Base-by-base conservation (phyloP, 1,140 invertebrate species). In the Battus philenor region DNA sequence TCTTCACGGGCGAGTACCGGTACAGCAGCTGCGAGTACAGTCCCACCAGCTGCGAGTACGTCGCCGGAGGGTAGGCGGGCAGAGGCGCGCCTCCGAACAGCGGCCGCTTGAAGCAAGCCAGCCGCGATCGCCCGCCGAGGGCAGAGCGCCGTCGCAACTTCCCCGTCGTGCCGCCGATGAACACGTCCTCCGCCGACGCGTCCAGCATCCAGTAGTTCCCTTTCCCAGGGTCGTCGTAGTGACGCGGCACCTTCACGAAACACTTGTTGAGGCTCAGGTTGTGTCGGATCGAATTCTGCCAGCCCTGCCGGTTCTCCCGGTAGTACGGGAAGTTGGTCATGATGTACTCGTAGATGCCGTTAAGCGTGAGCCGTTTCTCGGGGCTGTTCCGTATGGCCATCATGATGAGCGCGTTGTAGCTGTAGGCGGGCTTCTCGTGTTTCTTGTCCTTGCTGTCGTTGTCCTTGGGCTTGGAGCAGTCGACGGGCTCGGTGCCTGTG, bases 301-400 rank as follows among this genome's bases (percentile, higher is more conserved):
- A 99, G 8, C 97, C 97, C 76, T 98, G 97, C 53, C 98, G 97
- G 86, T 99, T 99, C 68, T 98, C 96, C 10, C 94, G 89, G 82
- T 99, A 99, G 78, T 98, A 99, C 0, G 98, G 98, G 79, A 98
- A 99, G 76, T 98, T 97, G 41, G 93, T 93, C 95, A 99, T 99
- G 60, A 99, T 99, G 86, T 97, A 99, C 74, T 99, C 98, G 86
- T 99, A 99, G 68, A 99, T 99, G 7, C 97, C 98, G 79, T 98
- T 99, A 0, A 99, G 87, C 0, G 98, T 99, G 1, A 99, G 89
- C 2, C 97, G 87, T 72, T 98, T 99, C 67, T 98, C 96, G 0
- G 93, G 93, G 68, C 95, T 97, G 59, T 96, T 93, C 5, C 96
- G 87, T 30, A 99, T 99, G 13, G 98, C 98, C 98, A 99, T 99